phyloP scores from a whole-genome alignment of 2,797 vertebrate species.

The Gymnocypris eckloni region DNA sequence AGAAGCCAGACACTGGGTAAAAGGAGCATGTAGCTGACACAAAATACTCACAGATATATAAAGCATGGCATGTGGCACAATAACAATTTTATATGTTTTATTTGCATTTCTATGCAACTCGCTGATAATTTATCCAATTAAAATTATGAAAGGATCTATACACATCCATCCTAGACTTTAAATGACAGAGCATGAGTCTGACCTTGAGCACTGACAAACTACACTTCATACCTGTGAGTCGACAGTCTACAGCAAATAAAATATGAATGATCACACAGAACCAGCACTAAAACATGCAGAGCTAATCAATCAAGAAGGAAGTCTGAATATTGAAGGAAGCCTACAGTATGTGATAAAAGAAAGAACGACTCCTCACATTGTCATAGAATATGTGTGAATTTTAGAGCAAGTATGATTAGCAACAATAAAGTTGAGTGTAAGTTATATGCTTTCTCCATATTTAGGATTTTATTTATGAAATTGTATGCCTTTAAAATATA shows the following conservation, averaged over 20 bases:
- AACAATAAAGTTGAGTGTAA: background rate
- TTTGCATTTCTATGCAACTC: background rate
- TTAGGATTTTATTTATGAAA: background rate
- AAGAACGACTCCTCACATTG: background rate
- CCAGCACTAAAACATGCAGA: constrained; percentile 7
- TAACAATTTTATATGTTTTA: background rate
- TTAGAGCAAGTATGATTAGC: background rate
- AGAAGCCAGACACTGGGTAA: background rate
- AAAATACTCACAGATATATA: background rate
- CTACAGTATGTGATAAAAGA: background rate
- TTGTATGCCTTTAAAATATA: background rate
- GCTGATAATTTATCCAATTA: background rate
- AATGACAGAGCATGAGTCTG: background rate
- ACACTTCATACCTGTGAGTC: background rate
- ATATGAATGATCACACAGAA: background rate
- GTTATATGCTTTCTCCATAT: background rate
- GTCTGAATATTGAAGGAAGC: background rate
- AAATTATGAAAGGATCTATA: background rate
- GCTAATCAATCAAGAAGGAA: background rate
- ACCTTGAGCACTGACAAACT: background rate
- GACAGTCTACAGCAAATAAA: background rate
- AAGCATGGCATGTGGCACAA: background rate
- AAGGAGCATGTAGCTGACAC: constrained; percentile 1
- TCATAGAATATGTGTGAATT: background rate
- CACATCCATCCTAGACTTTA: background rate